Base-by-base conservation (phyloP, 2,797 vertebrate genomes). In the Xyrichtys novacula region DNA sequence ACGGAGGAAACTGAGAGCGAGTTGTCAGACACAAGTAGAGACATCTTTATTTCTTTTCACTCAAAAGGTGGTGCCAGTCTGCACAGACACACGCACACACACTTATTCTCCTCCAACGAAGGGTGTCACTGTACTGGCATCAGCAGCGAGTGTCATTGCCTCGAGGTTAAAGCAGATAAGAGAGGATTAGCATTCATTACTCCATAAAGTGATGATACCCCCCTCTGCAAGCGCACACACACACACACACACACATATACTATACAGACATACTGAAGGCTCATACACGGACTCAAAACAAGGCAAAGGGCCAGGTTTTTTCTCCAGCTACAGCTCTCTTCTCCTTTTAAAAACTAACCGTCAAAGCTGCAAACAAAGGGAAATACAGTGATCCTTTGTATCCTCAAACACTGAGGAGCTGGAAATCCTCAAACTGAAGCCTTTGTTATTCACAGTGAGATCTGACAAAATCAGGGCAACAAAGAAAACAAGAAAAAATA, bases 111-210 rank as follows among this genome's bases (percentile, higher is more conserved):
- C 40, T 62, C 48, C 58, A 38, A 77, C 17, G 59, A 76, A 71
- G 76, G 26, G 64, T 84, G 81, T 83, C 77, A 57, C 76, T 81
- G 75, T 76, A 47, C 74, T 84, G 67, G 64, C 76, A 68, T 81
- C 71, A 76, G 66, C 64, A 78, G 83, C 82, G 75, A 58, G 72
- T 82, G 86, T 82, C 79, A 84, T 79, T 84, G 89, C 88, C 86
- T 87, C 12, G 71, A 91, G 90, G 89, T 88, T 88, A 84, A 88
- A 88, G 88, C 71, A 88, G 89, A 93, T 92, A 91, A 88, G 80
- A 81, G 68, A 85, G 91, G 91, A 91, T 93, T 91, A 92, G 86
- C 87, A 90, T 91, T 91, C 81, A 92, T 92, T 88, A 93, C 80
- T 72, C 65, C 70, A 74, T 71, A 79, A 79, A 83, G 80, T 78